These are phyloP conservation scores for Brachyalestes nurse DNA, from an alignment of 2,797 vertebrate genomes.

Conservation along the genomic window DNA sequence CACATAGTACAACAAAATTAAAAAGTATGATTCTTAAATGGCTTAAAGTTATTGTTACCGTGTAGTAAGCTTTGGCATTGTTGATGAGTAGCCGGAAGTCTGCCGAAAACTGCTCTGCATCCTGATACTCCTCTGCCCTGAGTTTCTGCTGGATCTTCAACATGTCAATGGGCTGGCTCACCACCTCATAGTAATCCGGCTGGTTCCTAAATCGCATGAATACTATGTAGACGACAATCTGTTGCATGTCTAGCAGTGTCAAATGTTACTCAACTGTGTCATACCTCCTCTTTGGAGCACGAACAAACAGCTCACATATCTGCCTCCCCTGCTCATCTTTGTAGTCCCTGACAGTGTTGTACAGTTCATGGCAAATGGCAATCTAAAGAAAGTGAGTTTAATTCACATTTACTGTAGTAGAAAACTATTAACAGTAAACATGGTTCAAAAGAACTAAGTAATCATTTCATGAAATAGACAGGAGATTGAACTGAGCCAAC, in stretches of 20 bases:
- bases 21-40: background rate
- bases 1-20: background rate
- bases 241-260: background rate
- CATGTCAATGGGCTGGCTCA: slow-evolving; percentile 97
- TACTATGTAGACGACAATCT: background rate
- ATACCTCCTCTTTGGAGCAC: slow-evolving; percentile 95
- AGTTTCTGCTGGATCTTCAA: slow-evolving; percentile 98
- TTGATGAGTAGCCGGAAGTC: slow-evolving; percentile 97
- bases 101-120: slow-evolving; percentile 89
- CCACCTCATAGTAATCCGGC: slow-evolving; percentile 96
- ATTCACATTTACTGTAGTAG: background rate
- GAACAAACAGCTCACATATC: slow-evolving; percentile 92
- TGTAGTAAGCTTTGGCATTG: slow-evolving; percentile 96
- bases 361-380: slow-evolving; percentile 96
- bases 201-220: slow-evolving; percentile 84
- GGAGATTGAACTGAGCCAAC: slow-evolving; percentile 27
- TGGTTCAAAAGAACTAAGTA: background rate
- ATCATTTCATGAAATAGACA: background rate
- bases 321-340: slow-evolving; percentile 95
- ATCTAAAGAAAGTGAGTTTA: slow-evolving; percentile 78
- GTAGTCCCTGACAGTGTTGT: slow-evolving; percentile 94
- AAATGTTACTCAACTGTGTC: background rate
- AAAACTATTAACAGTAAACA: background rate
- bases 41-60: slow-evolving; percentile 74
- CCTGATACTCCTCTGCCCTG: slow-evolving; percentile 96